Evolutionary conservation across 2,113 vertebrate genomes (phyloP).

Genomic region (Oncorhynchus mykiss): DNA sequence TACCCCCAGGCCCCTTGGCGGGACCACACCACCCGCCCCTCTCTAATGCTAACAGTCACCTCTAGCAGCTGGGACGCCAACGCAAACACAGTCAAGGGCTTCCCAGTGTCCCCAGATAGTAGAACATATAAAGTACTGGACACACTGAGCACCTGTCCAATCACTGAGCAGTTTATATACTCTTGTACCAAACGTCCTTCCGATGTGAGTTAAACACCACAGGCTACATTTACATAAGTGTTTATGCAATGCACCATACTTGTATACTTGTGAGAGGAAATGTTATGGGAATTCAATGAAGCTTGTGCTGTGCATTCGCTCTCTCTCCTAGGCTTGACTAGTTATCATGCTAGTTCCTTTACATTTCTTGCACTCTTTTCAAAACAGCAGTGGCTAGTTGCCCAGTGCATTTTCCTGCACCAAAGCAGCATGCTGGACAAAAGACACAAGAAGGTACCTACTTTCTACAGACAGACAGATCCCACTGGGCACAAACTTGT

Average conservation of each 20-base stretch:
- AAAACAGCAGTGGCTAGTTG: neutral
- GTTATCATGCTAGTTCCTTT: neutral
- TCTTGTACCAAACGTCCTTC: conserved; percentile 33
- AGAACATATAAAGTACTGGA: neutral
- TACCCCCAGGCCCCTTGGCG: conserved; percentile 20
- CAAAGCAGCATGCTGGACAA: neutral
- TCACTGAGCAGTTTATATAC: conserved; percentile 48
- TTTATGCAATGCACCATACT: conserved; percentile 37
- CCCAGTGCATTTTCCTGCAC: neutral
- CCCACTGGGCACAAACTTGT: too few species aligned
- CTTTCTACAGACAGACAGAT: too few species aligned
- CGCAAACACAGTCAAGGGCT: conserved; percentile 6
- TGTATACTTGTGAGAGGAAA: conserved; percentile 33
- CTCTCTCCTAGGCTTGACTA: neutral
- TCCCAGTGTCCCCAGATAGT: neutral
- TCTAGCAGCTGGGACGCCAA: conserved; percentile 33
- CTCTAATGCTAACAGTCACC: conserved; percentile 10
- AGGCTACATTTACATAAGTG: conserved; percentile 31
- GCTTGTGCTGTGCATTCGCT: neutral
- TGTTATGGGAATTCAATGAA: neutral
- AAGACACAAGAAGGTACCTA: too few species aligned
- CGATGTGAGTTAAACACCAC: conserved; percentile 48
- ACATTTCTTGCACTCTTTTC: neutral
- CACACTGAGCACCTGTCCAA: conserved; percentile 50
- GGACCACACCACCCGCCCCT: conserved; percentile 5